Evolutionary conservation across 2,797 vertebrate genomes (phyloP).

Genomic region (Phoeniculus purpureus): DNA sequence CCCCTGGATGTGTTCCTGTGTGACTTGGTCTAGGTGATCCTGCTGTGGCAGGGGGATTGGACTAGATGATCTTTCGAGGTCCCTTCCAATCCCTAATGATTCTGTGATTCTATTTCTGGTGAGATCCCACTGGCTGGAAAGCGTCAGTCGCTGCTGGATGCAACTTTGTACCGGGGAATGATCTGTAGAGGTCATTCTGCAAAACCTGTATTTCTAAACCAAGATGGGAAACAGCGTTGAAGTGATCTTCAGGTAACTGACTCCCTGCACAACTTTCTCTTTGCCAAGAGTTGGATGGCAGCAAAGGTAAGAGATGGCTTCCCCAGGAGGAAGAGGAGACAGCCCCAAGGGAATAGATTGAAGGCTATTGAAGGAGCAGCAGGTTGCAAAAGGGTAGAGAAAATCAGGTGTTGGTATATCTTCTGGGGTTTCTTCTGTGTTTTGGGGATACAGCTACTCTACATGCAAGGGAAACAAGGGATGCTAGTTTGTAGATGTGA

Average conservation of each 20-base stretch:
- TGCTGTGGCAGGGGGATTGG: too few relatives aligned
- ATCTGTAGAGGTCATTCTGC: background rate
- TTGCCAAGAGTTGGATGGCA: background rate
- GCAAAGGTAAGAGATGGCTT: background rate
- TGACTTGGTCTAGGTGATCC: too few relatives aligned
- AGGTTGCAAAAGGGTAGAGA: background rate
- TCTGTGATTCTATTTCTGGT: background rate
- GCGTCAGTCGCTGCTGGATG: background rate
- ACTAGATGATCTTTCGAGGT: too few relatives aligned
- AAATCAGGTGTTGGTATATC: background rate
- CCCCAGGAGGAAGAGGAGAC: background rate
- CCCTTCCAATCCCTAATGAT: too few relatives aligned
- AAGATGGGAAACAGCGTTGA: background rate
- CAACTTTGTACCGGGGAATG: background rate
- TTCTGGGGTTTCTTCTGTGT: background rate
- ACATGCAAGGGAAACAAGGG: background rate
- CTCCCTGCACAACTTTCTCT: background rate
- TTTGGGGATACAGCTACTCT: background rate
- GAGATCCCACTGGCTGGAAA: background rate
- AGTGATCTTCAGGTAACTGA: background rate
- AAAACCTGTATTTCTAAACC: background rate
- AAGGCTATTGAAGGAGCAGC: background rate
- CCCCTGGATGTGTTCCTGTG: too few relatives aligned
- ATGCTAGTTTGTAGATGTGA: background rate
- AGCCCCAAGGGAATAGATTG: background rate